Percentiles rank a stretch among this genome's conserved stretches.
phyloP scores from a whole-genome alignment of 2,113 vertebrate genomes.

The Aplodontia rufa region DNA sequence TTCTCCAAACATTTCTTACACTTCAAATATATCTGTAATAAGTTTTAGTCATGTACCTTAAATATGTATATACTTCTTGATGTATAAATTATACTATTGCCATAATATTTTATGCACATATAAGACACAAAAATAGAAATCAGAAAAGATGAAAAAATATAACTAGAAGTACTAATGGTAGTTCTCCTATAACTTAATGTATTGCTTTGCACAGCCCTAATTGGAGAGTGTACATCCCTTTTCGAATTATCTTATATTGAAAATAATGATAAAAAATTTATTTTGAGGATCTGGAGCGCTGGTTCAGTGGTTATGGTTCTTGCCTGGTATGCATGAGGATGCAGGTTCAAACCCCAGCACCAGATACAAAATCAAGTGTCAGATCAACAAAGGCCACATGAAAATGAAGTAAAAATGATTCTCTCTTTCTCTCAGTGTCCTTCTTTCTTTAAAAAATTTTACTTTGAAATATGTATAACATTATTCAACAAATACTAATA shows the following conservation, averaged over 20 bases:
- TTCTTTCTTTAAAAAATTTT: too few relatives aligned
- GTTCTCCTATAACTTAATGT: neutral
- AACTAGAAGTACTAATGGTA: neutral
- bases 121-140: neutral
- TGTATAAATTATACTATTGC: neutral
- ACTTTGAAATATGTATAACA: neutral
- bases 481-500: neutral
- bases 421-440: too few relatives aligned
- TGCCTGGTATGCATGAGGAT: too few relatives aligned
- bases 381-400: too few relatives aligned
- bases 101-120: neutral
- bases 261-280: neutral
- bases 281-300: too few relatives aligned
- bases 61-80: neutral
- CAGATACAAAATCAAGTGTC: too few relatives aligned
- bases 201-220: neutral
- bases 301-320: too few relatives aligned
- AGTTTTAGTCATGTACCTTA: neutral
- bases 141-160: neutral
- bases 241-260: neutral
- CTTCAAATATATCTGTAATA: neutral
- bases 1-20: conserved; percentile 13
- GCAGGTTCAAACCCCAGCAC: too few relatives aligned
- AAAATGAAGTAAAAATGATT: too few relatives aligned
- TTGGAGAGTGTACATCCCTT: neutral